Base-by-base conservation (phyloP, 1,140 invertebrate species). In the Zelostemma sp. region DNA sequence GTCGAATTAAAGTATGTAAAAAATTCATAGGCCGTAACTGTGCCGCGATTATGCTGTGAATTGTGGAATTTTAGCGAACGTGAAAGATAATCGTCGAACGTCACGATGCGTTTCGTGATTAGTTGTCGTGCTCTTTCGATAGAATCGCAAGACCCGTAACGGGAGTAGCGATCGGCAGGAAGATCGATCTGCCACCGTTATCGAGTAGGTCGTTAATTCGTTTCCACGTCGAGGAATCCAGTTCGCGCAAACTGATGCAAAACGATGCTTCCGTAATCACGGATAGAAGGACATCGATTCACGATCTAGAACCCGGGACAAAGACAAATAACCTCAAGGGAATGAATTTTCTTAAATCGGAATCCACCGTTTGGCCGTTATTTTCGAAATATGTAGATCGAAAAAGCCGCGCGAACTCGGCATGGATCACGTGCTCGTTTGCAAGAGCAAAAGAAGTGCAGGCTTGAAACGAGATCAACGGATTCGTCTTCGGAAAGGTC, bases 171-270 rank as follows among this genome's bases (percentile, higher is more conserved):
- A 72, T 67, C 60, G 69, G 46, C 55, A 35, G 43, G 62, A 40
- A 73, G 70, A 73, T 73, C 66, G 70, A 73, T 73, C 70, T 69
- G 62, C 66, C 65, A 73, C 61, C 66, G 62, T 67, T 69, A 73
- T 73, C 66, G 67, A 63, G 62, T 66, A 68, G 70, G 66, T 73
- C 70, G 66, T 73, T 73, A 73, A 73, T 73, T 73, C 71, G 71
- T 73, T 73, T 73, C 67, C 71, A 73, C 63, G 68, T 73, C 63
- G 66, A 73, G 62, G 68, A 68, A 73, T 68, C 70, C 66, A 68
- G 66, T 73, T 73, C 70, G 70, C 68, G 70, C 66, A 69, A 73
- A 66, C 40, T 66, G 70, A 73, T 68, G 70, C 65, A 68, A 73
- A 73, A 59, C 70, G 70, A 62, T 62, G 70, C 70, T 73, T 65